Base-by-base conservation (phyloP, 1,140 invertebrate species). In the Diachasma alloeum region DNA sequence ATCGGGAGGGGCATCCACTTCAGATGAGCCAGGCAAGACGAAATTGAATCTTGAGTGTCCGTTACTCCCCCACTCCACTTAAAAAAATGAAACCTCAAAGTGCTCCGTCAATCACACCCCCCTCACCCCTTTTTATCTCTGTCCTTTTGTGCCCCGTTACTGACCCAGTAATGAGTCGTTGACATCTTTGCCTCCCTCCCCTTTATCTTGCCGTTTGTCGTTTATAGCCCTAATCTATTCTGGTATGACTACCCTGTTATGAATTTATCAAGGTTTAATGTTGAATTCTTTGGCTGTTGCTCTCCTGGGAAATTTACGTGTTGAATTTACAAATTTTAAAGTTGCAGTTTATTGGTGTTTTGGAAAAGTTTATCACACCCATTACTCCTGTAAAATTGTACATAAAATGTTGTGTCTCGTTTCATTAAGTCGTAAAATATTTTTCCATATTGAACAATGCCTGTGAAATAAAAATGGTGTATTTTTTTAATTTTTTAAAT, bases 21-120 rank as follows among this genome's bases (percentile, higher is more conserved):
- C 87, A 88, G 85, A 87, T 85, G 83, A 89, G 84, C 86, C 88
- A 89, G 88, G 88, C 88, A 89, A 89, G 86, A 88, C 81, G 85
- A 87, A 88, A 87, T 87, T 87, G 84, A 88, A 87, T 87, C 83
- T 88, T 88, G 84, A 87, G 83, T 89, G 85, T 86, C 81, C 77
- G 79, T 76, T 81, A 86, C 85, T 87, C 83, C 83, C 81, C 79
- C 81, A 76, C 81, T 78, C 79, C 82, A 78, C 81, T 82, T 75
- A 59, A 26, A 26, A 63, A 63, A 63, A 63, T 63, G 4, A 53
- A 53, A 63, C 59, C 22, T 10, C 11, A 39, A 68, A 68, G n/a
- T 37, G n/a, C 66, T 68, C 82, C 80, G 82, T 86, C 78, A 70
- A 17, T 76, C n/a, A 19, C 36, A 13, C 17, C 11, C n/a, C 31